These are phyloP conservation scores for Carlito syrichta DNA, from an alignment of 2,113 vertebrate genomes.

Conservation along the genomic window DNA sequence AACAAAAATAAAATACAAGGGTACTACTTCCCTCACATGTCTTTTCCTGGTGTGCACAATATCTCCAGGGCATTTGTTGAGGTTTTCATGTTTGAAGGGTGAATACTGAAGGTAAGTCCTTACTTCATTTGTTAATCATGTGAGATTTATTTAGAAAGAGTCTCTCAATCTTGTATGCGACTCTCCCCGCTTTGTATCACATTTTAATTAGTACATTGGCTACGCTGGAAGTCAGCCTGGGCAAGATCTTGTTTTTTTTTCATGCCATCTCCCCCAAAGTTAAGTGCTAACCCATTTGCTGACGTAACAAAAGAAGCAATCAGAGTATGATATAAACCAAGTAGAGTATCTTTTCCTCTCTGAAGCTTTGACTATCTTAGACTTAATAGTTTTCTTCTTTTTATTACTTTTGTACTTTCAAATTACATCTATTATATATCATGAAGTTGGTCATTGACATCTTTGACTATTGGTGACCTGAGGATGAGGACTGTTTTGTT, in stretches of 20 bases:
- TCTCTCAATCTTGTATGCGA: background rate
- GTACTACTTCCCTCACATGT: background rate
- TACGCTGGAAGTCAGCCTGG: background rate
- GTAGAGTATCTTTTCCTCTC: background rate
- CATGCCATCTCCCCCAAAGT: background rate
- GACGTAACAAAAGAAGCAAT: background rate
- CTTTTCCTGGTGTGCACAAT: background rate
- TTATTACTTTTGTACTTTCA: background rate
- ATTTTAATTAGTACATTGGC: background rate
- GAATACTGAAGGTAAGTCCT: background rate
- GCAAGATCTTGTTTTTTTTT: background rate
- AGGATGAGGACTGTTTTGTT: background rate
- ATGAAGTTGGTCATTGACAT: background rate
- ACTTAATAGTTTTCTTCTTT: background rate
- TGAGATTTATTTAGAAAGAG: background rate
- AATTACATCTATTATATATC: background rate
- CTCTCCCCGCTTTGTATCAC: background rate
- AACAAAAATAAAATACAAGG: background rate
- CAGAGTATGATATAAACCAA: background rate
- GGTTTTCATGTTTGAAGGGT: background rate
- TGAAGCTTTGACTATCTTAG: background rate
- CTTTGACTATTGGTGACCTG: background rate
- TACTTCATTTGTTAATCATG: background rate
- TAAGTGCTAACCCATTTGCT: background rate
- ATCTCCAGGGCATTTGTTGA: background rate